These are phyloP conservation scores for Mayetiola destructor DNA, from an alignment of 2,888 invertebrate species.

Conservation along the genomic window DNA sequence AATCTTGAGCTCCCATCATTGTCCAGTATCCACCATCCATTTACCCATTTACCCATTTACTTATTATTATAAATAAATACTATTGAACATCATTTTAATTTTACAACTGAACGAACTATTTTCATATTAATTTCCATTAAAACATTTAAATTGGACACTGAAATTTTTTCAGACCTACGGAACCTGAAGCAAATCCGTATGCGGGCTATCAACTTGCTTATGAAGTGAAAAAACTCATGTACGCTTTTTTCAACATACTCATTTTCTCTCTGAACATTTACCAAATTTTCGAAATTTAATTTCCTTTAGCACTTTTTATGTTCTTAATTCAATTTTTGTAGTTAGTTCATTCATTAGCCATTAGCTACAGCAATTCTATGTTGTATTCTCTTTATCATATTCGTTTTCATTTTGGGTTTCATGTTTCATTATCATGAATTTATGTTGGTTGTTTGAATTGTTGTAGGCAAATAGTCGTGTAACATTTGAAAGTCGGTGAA, in stretches of 20 bases:
- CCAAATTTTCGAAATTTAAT: no score
- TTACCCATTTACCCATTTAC: neutral
- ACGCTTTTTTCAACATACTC: constrained; percentile 56
- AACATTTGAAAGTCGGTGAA: no score
- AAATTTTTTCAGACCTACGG: constrained; percentile 75
- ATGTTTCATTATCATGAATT: neutral
- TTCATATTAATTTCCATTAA: no score
- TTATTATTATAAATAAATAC: neutral
- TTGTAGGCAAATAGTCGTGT: no score
- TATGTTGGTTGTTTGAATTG: no score
- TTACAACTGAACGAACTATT: no score
- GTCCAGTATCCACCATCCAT: no score
- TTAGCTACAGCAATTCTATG: no score
- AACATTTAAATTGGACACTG: no score
- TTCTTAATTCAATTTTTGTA: constrained; percentile 10
- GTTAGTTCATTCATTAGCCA: constrained; percentile 1
- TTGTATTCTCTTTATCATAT: neutral
- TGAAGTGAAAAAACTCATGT: constrained; percentile 99
- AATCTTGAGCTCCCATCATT: no score
- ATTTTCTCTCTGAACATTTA: no score
- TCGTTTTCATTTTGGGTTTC: neutral
- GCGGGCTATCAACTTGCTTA: constrained; percentile 98
- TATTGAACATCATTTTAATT: no score
- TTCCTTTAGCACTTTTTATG: constrained; percentile 25
- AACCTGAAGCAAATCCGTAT: constrained; percentile 83